These are phyloP conservation scores for Drosophila neutralis DNA, from an alignment of 2,888 invertebrate species.

Conservation along the genomic window DNA sequence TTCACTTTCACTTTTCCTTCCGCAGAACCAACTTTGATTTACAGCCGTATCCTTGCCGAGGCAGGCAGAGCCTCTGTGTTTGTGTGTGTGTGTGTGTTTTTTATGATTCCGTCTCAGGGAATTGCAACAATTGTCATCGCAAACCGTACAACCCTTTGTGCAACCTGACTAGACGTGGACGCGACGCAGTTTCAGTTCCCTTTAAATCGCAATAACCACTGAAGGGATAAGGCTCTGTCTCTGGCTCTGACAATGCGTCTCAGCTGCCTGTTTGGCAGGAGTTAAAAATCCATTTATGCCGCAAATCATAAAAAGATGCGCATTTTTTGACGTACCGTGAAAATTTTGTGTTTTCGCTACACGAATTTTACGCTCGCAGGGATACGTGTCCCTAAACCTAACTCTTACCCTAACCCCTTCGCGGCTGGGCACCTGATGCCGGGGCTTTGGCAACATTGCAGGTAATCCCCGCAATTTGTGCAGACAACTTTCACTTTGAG, in stretches of 20 bases:
- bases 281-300: slow-evolving; percentile 74
- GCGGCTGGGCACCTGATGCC: slow-evolving; percentile 70
- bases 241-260: slow-evolving; percentile 60
- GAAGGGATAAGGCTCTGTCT: slow-evolving; percentile 18
- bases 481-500: slow-evolving; percentile 49
- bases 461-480: slow-evolving; percentile 44
- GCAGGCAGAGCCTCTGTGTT: not conserved
- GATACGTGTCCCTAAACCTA: slow-evolving; percentile 18
- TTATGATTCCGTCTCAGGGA: slow-evolving; percentile 63
- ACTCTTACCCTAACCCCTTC: slow-evolving; percentile 50
- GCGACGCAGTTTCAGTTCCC: slow-evolving; percentile 53
- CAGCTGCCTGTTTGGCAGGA: slow-evolving; percentile 74
- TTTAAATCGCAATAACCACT: slow-evolving; percentile 54
- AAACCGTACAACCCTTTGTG: slow-evolving; percentile 76
- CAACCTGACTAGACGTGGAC: slow-evolving; percentile 62
- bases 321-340: slow-evolving; percentile 54
- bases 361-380: slow-evolving; percentile 69
- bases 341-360: slow-evolving; percentile 74
- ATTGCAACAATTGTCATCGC: slow-evolving; percentile 76
- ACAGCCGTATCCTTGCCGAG: slow-evolving; percentile 44
- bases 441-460: slow-evolving; percentile 29
- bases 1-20: slow-evolving; percentile 65
- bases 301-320: slow-evolving; percentile 76
- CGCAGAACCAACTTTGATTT: slow-evolving; percentile 61
- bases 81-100: slow-evolving; percentile 34